Conservation (phyloP, 2,113 vertebrate genomes). For the Petroica traversi region DNA sequence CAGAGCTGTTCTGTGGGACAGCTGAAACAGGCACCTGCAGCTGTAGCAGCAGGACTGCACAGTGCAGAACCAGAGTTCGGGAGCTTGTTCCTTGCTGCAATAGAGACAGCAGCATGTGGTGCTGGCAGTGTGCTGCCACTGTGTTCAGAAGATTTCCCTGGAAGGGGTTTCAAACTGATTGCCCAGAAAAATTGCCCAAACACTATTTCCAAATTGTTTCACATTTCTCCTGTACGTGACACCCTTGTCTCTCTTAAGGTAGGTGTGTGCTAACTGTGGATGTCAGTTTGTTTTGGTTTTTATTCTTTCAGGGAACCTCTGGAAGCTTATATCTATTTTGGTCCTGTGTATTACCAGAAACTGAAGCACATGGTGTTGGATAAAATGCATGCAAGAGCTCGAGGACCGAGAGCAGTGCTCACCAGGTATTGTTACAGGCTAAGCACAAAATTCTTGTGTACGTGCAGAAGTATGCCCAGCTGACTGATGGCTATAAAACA, state of each 20-base stretch:
- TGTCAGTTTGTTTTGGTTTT: not conserved
- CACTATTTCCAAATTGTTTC: not conserved
- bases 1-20: not conserved
- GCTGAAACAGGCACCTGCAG: not conserved
- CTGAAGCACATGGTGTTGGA: conserved; percentile 99
- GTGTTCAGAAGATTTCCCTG: not conserved
- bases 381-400: conserved; percentile 97
- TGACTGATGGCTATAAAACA: not conserved
- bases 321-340: conserved; percentile 97
- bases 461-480: not conserved
- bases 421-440: conserved; percentile 82
- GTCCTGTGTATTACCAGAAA: conserved; percentile 98
- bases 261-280: not conserved
- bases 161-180: not conserved
- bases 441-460: not conserved
- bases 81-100: not conserved
- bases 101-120: not conserved
- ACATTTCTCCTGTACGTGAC: not conserved
- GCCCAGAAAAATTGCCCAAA: not conserved
- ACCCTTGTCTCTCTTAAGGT: not conserved
- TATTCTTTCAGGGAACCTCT: conserved; percentile 84
- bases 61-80: not conserved
- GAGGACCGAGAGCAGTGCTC: conserved; percentile 94
- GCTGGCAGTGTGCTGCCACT: not conserved
- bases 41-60: not conserved